phyloP scores from a whole-genome alignment of 2,113 vertebrate species.

The Morone saxatilis region DNA sequence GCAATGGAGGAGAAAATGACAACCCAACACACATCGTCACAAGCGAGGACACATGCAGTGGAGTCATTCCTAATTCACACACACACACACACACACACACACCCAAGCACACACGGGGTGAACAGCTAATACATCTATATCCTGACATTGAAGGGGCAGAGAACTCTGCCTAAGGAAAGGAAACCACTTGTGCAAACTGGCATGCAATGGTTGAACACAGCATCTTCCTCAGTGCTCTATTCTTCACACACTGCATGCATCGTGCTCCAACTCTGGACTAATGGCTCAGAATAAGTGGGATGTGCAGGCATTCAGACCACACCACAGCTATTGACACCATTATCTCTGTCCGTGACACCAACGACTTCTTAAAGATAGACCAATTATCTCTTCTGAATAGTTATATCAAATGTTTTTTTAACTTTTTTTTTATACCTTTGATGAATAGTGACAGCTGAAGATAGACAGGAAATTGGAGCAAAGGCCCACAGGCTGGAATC shows the following conservation, averaged over 20 bases:
- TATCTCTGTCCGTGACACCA: not conserved
- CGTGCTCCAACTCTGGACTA: conserved; percentile 7
- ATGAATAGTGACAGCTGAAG: no score
- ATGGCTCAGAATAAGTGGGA: not conserved
- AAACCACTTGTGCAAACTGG: conserved; percentile 24
- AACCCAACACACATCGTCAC: conserved; percentile 44
- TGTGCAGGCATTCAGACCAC: not conserved
- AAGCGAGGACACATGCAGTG: conserved; percentile 31
- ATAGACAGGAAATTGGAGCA: not conserved
- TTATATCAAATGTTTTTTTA: not conserved
- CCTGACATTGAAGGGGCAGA: conserved; percentile 10
- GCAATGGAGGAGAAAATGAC: conserved; percentile 65
- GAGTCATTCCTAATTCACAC: conserved; percentile 17
- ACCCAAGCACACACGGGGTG: conserved; percentile 2
- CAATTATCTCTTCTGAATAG: not conserved
- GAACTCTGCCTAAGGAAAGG: conserved; percentile 36
- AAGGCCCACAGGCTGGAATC: no score
- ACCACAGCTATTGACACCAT: not conserved
- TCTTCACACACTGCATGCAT: conserved; percentile 29
- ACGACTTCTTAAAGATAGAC: no score
- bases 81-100: conserved; percentile 11
- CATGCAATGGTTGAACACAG: not conserved
- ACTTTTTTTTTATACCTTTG: no score
- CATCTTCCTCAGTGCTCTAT: conserved; percentile 20
- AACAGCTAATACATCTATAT: conserved; percentile 31